A percentile compares a stretch with the other conserved stretches of the same genome.
Conservation (phyloP, 2,113 vertebrate species). For the Callorhinus ursinus region DNA sequence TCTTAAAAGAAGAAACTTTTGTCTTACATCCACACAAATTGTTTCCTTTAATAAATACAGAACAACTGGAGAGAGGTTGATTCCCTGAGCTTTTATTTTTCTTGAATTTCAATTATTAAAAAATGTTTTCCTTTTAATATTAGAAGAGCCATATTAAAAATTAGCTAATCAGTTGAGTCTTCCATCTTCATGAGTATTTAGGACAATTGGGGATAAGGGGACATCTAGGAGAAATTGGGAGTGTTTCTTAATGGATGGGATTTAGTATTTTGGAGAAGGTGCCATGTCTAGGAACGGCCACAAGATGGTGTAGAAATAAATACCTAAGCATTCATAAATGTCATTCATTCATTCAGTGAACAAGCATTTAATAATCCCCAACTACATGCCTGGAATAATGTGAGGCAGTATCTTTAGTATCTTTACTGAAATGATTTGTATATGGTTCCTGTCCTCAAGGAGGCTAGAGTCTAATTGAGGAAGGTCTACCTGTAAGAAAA, state of each 20-base stretch:
- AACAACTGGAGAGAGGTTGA: background rate
- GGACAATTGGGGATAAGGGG: background rate
- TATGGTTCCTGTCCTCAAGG: background rate
- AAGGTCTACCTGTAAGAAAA: background rate
- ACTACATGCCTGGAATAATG: background rate
- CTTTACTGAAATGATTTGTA: background rate
- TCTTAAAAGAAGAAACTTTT: background rate
- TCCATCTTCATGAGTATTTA: background rate
- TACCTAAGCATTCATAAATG: background rate
- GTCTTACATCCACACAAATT: background rate
- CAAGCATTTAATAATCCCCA: background rate
- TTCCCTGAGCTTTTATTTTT: background rate
- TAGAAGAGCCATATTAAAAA: background rate
- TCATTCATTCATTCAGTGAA: background rate
- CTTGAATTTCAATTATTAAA: conserved; percentile 32
- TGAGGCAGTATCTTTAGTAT: background rate
- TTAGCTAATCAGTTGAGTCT: background rate
- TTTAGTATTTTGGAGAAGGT: conserved; percentile 1
- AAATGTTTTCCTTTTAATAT: background rate
- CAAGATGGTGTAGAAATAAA: conserved; percentile 19
- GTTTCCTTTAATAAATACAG: background rate
- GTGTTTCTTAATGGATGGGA: background rate
- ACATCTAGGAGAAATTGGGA: background rate
- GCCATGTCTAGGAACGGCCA: conserved; percentile 40
- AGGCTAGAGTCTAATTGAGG: background rate